Evolutionary conservation across 2,888 invertebrate species (phyloP).

Genomic region (Sinelater perroti): DNA sequence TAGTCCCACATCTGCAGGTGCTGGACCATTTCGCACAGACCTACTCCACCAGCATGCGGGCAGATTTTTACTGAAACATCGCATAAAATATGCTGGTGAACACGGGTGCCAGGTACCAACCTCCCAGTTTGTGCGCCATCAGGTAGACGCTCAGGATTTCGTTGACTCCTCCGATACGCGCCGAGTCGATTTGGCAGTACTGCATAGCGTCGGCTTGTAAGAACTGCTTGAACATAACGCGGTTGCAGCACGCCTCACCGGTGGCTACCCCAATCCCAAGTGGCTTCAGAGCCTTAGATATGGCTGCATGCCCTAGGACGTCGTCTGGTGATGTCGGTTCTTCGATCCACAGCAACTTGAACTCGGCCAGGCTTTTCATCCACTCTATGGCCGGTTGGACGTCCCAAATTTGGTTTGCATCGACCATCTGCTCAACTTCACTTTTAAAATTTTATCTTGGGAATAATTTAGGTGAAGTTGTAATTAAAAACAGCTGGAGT

Average conservation of each 20-base stretch:
- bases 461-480: too few relatives aligned
- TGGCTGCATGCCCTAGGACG: conserved; percentile 83
- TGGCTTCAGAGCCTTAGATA: conserved; percentile 77
- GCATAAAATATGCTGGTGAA: neutral
- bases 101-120: too few relatives aligned
- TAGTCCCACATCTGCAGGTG: conserved; percentile 92
- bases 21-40: conserved; percentile 93
- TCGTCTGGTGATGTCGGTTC: conserved; percentile 95
- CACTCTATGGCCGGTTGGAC: conserved; percentile 85
- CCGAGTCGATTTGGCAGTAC: conserved; percentile 91
- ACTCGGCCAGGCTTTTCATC: conserved; percentile 79
- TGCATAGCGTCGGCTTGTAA: conserved; percentile 82
- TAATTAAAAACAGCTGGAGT: too few relatives aligned
- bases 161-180: conserved; percentile 87
- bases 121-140: conserved; percentile 85
- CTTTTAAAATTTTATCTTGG: too few relatives aligned
- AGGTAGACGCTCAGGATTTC: conserved; percentile 88
- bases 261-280: conserved; percentile 87
- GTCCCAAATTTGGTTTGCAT: conserved; percentile 91
- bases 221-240: conserved; percentile 92
- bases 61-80: conserved; percentile 77
- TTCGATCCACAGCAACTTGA: conserved; percentile 87
- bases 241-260: conserved; percentile 92
- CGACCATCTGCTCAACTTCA: too few relatives aligned
- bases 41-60: conserved; percentile 95